phyloP scores from a whole-genome alignment of 2,113 vertebrate genomes.

The Malurus elegans region DNA sequence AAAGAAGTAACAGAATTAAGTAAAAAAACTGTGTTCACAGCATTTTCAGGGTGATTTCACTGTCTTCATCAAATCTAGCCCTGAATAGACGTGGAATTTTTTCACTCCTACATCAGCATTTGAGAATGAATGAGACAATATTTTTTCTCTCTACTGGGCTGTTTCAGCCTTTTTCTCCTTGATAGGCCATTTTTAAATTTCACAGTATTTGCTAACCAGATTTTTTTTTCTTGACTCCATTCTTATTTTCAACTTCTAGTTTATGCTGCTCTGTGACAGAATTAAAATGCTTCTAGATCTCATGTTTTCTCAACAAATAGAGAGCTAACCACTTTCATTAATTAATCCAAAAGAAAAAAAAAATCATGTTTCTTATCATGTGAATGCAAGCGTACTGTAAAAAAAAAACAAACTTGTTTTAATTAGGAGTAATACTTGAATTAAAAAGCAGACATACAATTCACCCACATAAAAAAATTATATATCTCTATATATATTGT shows the following conservation, averaged over 20 bases:
- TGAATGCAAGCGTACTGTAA: neutral
- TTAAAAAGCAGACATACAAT: neutral
- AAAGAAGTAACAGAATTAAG: neutral
- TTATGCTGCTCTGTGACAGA: neutral
- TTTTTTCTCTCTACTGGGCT: neutral
- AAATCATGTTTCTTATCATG: neutral
- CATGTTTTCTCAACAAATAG: neutral
- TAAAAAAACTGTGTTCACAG: neutral
- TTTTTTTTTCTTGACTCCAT: neutral
- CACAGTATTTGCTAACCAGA: neutral
- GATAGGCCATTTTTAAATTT: neutral
- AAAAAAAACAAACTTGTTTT: neutral
- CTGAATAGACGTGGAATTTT: rapidly evolving
- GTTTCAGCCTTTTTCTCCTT: neutral
- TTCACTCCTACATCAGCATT: neutral
- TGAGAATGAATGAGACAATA: neutral
- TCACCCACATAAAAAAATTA: neutral
- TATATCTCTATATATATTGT: neutral
- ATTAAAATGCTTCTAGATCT: neutral
- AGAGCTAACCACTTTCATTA: neutral
- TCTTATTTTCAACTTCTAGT: neutral
- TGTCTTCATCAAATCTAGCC: neutral
- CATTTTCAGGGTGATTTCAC: neutral
- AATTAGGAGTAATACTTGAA: neutral
- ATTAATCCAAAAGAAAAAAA: neutral